phyloP scores from a whole-genome alignment of 1,140 invertebrate species.

The Solenopsis invicta region DNA sequence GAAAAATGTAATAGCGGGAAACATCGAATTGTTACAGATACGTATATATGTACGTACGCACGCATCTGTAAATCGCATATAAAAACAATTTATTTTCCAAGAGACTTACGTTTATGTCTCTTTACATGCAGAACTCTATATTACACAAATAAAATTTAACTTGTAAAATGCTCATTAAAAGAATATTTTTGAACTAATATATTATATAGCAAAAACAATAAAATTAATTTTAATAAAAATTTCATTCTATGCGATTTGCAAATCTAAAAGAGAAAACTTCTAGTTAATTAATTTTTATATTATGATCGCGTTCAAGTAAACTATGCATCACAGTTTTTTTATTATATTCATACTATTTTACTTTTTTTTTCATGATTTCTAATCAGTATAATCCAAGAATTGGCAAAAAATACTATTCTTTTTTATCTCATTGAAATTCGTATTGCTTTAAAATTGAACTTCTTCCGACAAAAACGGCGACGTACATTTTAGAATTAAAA shows the following conservation, averaged over 20 bases:
- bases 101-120: not conserved
- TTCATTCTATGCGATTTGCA: not conserved
- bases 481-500: constrained; percentile 37
- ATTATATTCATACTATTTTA: not conserved
- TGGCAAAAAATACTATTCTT: not conserved
- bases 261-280: not conserved
- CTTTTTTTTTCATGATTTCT: not conserved
- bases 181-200: not conserved
- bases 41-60: not conserved
- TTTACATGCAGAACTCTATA: not conserved
- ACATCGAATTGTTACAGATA: constrained; percentile 32
- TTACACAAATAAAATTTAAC: not conserved
- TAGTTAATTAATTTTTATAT: not conserved
- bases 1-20: constrained; percentile 30
- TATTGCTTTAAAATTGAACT: constrained; percentile 12
- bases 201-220: not conserved
- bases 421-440: not conserved
- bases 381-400: not conserved
- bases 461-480: not conserved
- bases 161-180: not conserved
- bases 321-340: not conserved
- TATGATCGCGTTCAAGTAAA: not conserved
- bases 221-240: not conserved
- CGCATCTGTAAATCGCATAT: not conserved
- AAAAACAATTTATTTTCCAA: constrained; percentile 15